phyloP scores from a whole-genome alignment of 2,888 invertebrate genomes.

The Cerceris ruficornis region DNA sequence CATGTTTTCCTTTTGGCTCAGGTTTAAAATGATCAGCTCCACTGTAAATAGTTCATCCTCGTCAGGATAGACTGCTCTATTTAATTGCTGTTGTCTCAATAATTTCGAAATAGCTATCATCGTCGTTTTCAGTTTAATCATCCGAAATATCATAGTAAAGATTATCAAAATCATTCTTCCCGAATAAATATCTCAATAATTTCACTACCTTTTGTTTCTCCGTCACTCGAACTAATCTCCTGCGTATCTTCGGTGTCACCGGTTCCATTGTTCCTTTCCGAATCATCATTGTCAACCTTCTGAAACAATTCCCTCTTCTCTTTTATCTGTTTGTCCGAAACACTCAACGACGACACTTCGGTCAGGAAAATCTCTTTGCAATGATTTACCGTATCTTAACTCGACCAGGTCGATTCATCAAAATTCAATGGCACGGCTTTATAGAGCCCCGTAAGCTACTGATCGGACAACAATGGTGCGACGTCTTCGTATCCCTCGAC shows the following conservation, averaged over 20 bases:
- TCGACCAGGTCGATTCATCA: not conserved
- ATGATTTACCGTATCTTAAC: too few species aligned
- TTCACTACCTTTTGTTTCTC: slow-evolving; percentile 30
- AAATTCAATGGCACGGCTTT: not conserved
- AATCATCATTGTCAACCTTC: not conserved
- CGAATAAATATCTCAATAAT: slow-evolving; percentile 28
- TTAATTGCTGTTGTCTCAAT: slow-evolving; percentile 18
- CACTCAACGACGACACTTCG: too few species aligned
- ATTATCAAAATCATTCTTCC: slow-evolving; percentile 13
- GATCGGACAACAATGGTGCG: not conserved
- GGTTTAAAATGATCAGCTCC: slow-evolving; percentile 42
- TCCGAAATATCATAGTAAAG: slow-evolving; percentile 22
- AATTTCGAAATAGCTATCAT: slow-evolving; percentile 26
- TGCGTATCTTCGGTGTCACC: not conserved
- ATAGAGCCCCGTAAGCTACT: not conserved
- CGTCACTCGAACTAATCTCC: not conserved
- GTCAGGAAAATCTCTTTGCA: too few species aligned
- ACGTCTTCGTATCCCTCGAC: not conserved
- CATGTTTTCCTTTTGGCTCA: slow-evolving; percentile 22
- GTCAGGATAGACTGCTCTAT: slow-evolving; percentile 41
- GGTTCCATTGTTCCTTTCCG: not conserved
- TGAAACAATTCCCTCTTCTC: not conserved
- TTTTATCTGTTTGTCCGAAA: not conserved
- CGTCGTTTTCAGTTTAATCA: slow-evolving; percentile 29
- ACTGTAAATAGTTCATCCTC: slow-evolving; percentile 37